Conservation (phyloP, 2,888 invertebrate species). For the Orchestes rusci region DNA sequence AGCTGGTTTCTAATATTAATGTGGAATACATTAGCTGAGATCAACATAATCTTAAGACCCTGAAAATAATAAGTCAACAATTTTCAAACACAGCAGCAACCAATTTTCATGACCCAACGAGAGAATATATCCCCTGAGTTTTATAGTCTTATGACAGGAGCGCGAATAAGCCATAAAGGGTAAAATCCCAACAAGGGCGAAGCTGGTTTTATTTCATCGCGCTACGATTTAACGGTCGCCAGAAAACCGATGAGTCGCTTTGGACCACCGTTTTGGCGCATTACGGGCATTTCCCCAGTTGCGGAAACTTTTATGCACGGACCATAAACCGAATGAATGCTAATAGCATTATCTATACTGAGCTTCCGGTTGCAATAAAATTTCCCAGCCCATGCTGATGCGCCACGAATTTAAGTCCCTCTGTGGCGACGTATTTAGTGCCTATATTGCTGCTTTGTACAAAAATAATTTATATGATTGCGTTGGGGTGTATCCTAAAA, state of each 20-base stretch:
- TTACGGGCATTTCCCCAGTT: constrained; percentile 40
- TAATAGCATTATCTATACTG: constrained; percentile 50
- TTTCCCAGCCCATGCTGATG: constrained; percentile 22
- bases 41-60: no score
- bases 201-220: constrained; percentile 13
- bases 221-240: constrained; percentile 19
- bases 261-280: constrained; percentile 27
- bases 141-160: no score
- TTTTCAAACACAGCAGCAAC: no score
- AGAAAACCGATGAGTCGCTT: constrained; percentile 33
- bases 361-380: constrained; percentile 42
- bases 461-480: constrained; percentile 19
- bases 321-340: constrained; percentile 56
- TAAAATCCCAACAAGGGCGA: no score
- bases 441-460: constrained; percentile 19
- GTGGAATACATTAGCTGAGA: no score
- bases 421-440: constrained; percentile 22
- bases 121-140: no score
- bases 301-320: constrained; percentile 51
- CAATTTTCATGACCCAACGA: no score
- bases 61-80: no score
- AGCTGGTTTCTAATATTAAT: no score
- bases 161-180: no score
- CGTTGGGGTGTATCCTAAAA: constrained; percentile 3
- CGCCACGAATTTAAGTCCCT: constrained; percentile 21